These are phyloP conservation scores for Pelvicachromis taeniatus DNA, from an alignment of 2,113 vertebrate genomes.

Conservation along the genomic window DNA sequence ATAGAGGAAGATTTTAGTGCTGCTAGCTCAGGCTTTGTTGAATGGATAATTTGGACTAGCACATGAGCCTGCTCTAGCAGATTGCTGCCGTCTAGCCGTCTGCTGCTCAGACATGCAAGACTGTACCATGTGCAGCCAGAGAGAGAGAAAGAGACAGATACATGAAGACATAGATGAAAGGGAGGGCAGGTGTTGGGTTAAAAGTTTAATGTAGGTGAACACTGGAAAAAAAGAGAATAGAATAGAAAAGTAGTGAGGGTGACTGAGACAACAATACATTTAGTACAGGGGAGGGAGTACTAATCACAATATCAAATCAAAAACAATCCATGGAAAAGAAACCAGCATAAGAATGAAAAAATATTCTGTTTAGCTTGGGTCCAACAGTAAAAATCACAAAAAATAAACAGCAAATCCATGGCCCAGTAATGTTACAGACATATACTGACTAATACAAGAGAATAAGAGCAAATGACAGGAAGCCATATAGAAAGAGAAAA, in stretches of 20 bases:
- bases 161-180: slow-evolving; percentile 6
- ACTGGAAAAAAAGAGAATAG: not conserved
- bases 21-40: slow-evolving; percentile 45
- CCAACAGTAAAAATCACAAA: not conserved
- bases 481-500: slow-evolving; percentile 12
- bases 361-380: not conserved
- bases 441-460: slow-evolving; percentile 3
- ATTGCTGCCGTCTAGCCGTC: slow-evolving; percentile 68
- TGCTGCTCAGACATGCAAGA: slow-evolving; percentile 73
- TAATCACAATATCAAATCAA: not conserved
- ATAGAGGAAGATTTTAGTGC: slow-evolving; percentile 32
- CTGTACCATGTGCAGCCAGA: slow-evolving; percentile 55
- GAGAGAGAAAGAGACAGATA: slow-evolving; percentile 11
- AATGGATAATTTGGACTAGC: slow-evolving; percentile 28
- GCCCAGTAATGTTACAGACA: slow-evolving; percentile 1
- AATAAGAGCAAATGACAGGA: slow-evolving; percentile 20
- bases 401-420: slow-evolving; percentile 6
- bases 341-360: not conserved
- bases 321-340: not conserved
- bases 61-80: slow-evolving; percentile 54
- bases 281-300: not conserved
- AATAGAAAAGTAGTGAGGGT: not conserved
- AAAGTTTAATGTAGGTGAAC: slow-evolving; percentile 25
- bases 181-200: slow-evolving; percentile 26
- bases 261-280: not conserved